A percentile compares a stretch with the other conserved stretches of the same genome.
phyloP scores from a whole-genome alignment of 2,888 invertebrate species.

The Lycia hirtaria region DNA sequence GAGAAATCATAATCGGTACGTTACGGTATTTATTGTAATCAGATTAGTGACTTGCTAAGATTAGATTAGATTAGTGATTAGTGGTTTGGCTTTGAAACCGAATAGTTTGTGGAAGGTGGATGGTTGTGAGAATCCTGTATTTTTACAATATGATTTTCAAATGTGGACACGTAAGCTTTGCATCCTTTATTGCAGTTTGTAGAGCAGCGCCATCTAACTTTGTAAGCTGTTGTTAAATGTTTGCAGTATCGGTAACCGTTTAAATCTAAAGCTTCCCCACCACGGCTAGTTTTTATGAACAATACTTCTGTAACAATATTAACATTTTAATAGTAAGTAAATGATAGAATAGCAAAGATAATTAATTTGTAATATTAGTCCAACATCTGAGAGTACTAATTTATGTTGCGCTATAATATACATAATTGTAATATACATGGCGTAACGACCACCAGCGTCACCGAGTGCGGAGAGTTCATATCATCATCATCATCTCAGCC shows the following conservation, averaged over 20 bases:
- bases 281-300: neutral
- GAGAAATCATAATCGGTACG: no score
- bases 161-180: neutral
- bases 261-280: neutral
- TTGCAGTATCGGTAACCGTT: conserved; percentile 4
- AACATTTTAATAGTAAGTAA: neutral
- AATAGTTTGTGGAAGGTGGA: neutral
- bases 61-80: no score
- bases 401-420: no score
- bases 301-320: neutral
- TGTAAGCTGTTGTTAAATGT: neutral
- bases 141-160: neutral
- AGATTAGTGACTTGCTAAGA: no score
- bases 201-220: conserved; percentile 4
- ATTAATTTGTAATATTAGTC: no score
- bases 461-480: no score
- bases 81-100: no score
- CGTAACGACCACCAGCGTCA: no score
- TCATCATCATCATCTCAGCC: no score
- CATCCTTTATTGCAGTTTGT: neutral
- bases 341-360: neutral
- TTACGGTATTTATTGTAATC: no score
- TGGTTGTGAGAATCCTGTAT: neutral
- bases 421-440: no score
- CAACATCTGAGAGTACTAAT: no score